These are phyloP conservation scores for Frieseomelitta varia DNA, from an alignment of 1,140 invertebrate genomes.

Conservation along the genomic window DNA sequence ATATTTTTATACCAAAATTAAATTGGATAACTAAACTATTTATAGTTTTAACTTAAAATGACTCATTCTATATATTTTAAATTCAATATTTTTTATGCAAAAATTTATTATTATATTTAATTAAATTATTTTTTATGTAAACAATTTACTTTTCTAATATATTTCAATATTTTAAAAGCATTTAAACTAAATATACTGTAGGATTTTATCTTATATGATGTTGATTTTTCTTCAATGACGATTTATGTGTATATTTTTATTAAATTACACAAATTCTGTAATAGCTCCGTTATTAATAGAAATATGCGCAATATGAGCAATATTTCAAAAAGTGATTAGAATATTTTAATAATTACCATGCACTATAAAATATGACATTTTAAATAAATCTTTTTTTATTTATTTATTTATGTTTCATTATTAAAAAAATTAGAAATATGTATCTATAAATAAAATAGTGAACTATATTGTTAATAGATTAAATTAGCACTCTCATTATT, in stretches of 20 bases:
- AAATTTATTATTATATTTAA: neutral
- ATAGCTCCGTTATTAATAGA: slow-evolving; percentile 24
- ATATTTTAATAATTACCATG: slow-evolving; percentile 46
- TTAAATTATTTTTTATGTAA: neutral
- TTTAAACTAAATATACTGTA: slow-evolving; percentile 31
- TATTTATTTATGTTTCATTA: slow-evolving; percentile 75
- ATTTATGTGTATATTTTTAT: slow-evolving; percentile 38
- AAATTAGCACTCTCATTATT: slow-evolving; percentile 58
- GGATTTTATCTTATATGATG: slow-evolving; percentile 45
- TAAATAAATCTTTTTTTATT: slow-evolving; percentile 70
- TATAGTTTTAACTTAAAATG: neutral
- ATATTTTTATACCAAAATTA: neutral
- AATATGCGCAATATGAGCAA: slow-evolving; percentile 16
- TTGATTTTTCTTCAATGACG: slow-evolving; percentile 40
- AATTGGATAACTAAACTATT: too few species aligned
- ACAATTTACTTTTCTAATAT: neutral
- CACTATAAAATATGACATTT: slow-evolving; percentile 46
- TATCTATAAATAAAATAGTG: slow-evolving; percentile 46
- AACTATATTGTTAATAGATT: too few species aligned
- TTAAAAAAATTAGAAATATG: slow-evolving; percentile 37
- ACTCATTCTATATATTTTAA: neutral
- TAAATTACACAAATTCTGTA: slow-evolving; percentile 38
- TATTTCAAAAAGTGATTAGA: slow-evolving; percentile 40
- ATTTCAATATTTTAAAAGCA: neutral
- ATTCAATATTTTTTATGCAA: neutral